These are phyloP conservation scores for Cavia aperea DNA, from an alignment of 2,113 vertebrate genomes.

Conservation along the genomic window DNA sequence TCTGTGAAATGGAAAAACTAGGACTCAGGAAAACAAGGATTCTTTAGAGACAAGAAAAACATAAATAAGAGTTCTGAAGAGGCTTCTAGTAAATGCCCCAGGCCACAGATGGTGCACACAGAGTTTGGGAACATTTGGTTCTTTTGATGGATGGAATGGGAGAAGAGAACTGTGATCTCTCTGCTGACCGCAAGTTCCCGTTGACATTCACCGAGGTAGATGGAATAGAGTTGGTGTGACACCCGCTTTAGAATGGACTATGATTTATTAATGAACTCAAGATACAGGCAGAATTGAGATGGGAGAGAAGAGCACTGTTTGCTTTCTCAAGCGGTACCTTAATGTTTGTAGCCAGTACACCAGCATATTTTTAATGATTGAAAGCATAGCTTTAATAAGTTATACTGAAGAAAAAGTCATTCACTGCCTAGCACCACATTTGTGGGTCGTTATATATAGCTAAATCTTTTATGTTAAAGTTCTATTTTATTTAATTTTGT, in stretches of 20 bases:
- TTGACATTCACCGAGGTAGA: background rate
- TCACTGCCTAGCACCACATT: too few species aligned
- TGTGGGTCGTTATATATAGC: background rate
- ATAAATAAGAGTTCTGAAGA: background rate
- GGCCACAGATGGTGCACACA: background rate
- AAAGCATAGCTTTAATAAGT: background rate
- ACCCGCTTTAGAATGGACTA: slow-evolving; percentile 57
- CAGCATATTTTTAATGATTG: background rate
- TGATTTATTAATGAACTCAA: slow-evolving; percentile 72
- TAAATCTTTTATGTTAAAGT: background rate
- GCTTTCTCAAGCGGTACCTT: background rate
- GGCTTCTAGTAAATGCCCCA: background rate
- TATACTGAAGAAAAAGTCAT: background rate
- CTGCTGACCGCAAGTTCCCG: slow-evolving; percentile 26
- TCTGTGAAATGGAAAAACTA: background rate
- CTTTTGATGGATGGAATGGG: background rate
- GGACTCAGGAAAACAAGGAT: background rate
- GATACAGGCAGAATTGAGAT: background rate
- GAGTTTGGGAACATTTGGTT: background rate
- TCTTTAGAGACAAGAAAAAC: background rate
- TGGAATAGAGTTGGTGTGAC: slow-evolving; percentile 35
- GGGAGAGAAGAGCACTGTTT: background rate
- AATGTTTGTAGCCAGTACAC: background rate
- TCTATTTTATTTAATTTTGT: background rate
- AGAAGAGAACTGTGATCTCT: slow-evolving; percentile 40